A percentile compares a stretch with the other conserved stretches of the same genome.
These are phyloP conservation scores for Ernsta delagoae DNA, from an alignment of 2,888 invertebrate species.

Conservation along the genomic window DNA sequence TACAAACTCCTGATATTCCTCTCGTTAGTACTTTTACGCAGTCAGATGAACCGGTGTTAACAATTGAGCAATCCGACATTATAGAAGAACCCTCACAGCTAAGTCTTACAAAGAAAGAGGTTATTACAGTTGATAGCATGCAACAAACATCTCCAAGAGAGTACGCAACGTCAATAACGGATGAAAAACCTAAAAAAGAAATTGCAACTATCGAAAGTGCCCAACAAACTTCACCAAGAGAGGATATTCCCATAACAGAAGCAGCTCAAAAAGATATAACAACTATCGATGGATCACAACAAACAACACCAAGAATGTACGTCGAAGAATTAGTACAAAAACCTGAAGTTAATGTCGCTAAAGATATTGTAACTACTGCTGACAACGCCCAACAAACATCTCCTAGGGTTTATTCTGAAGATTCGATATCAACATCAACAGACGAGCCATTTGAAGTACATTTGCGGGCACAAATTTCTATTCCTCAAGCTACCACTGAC, in stretches of 20 bases:
- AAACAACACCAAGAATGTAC: constrained; percentile 53
- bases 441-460: constrained; percentile 86
- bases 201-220: constrained; percentile 44
- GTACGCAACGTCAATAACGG: constrained; percentile 25
- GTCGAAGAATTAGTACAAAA: constrained; percentile 24
- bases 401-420: constrained; percentile 83
- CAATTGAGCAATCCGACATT: constrained; percentile 47
- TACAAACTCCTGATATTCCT: constrained; percentile 70
- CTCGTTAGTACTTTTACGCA: constrained; percentile 72
- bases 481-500: constrained; percentile 74
- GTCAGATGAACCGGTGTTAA: constrained; percentile 63
- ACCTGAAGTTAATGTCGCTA: constrained; percentile 22
- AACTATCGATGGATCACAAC: constrained; percentile 61
- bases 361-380: constrained; percentile 39
- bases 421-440: constrained; percentile 77
- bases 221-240: constrained; percentile 55
- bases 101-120: constrained; percentile 46
- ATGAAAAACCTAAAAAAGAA: constrained; percentile 23
- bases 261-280: constrained; percentile 49
- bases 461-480: constrained; percentile 83
- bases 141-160: constrained; percentile 60
- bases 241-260: constrained; percentile 47
- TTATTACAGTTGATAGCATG: constrained; percentile 52
- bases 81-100: constrained; percentile 66
- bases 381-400: constrained; percentile 80